Percentiles rank a stretch among this genome's conserved stretches.
Conservation (phyloP, 2,888 invertebrate species). For the Rhynchonema sp. region DNA sequence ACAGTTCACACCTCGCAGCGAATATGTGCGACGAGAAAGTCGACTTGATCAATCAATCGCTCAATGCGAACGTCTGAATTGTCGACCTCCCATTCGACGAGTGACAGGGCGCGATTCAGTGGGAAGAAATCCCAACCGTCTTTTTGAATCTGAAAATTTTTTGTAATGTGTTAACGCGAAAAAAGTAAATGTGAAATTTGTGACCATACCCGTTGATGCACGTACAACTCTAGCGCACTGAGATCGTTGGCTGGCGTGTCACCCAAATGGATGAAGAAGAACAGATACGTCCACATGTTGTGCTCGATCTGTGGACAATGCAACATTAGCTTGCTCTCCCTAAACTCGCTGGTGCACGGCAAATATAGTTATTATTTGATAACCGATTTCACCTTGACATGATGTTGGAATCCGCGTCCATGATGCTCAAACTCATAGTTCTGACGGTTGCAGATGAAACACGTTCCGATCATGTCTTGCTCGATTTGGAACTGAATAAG, state of each 20-base stretch:
- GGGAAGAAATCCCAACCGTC: conserved; percentile 32
- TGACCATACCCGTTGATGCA: conserved; percentile 25
- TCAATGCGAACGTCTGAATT: conserved; percentile 30
- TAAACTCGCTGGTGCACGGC: not conserved
- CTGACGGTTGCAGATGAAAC: conserved; percentile 31
- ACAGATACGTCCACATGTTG: conserved; percentile 33
- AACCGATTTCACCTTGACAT: conserved; percentile 19
- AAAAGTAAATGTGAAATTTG: no score
- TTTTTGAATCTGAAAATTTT: conserved; percentile 8
- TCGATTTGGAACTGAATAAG: conserved; percentile 30
- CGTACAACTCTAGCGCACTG: conserved; percentile 30
- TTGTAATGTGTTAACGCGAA: no score
- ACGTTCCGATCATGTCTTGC: conserved; percentile 31
- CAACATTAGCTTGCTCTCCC: not conserved
- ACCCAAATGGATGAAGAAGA: conserved; percentile 32
- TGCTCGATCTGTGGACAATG: conserved; percentile 20
- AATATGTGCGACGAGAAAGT: conserved; percentile 28
- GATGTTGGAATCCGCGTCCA: conserved; percentile 29
- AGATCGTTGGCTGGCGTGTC: conserved; percentile 31
- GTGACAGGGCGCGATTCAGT: conserved; percentile 28
- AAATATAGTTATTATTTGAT: not conserved
- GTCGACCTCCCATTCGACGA: conserved; percentile 31
- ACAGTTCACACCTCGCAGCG: conserved; percentile 21
- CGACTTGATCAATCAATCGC: conserved; percentile 27
- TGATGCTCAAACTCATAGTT: conserved; percentile 33